Base-by-base conservation (phyloP, 2,797 vertebrate genomes). In the Dromococcyx pavoninus region DNA sequence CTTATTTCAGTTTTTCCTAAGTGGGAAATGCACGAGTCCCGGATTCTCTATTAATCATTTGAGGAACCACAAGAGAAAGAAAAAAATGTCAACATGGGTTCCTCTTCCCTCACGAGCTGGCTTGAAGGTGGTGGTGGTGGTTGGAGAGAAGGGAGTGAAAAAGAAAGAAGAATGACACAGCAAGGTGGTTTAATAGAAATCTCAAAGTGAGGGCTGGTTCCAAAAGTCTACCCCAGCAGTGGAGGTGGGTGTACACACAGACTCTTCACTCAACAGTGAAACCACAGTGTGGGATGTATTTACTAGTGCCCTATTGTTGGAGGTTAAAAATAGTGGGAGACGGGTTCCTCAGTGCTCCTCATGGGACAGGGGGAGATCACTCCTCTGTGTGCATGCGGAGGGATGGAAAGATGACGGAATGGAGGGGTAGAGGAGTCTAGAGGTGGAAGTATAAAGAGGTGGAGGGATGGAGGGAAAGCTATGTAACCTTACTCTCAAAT, bases 41-140 rank as follows among this genome's bases (percentile, higher is more conserved):
- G 88, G 41, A 86, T 94, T 94, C 82, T 78, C 80, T 95, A 60
- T 86, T 93, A 94, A 94, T 91, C 56, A 70, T 89, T 75, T 88
- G 70, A 84, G 95, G 95, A 96, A 95, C 90, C 88, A 80, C 87
- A 96, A 86, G 48, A 81, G 89, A 93, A 92, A 95, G 79, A 71
- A 88, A 89, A 88, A 91, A 67, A 64, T 9, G 43, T 37, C 82
- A 89, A 17, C 85, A 54, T 24, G 56, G 94, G 89, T 95, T 95
- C 75, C 77, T 85, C 74, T 92, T 94, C 44, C 62, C 60, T 86
- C 57, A 78, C 25, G 24, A 61, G 71, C 56, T 84, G 56, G 19
- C 50, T 80, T 93, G 54, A 65, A 91, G 33, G 72, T 88, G 48
- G 10, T 56, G 48, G 10, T 56, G 95, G 93, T 74, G 54, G 84